Conservation (phyloP, 1,140 invertebrate species). For the Patella vulgata region DNA sequence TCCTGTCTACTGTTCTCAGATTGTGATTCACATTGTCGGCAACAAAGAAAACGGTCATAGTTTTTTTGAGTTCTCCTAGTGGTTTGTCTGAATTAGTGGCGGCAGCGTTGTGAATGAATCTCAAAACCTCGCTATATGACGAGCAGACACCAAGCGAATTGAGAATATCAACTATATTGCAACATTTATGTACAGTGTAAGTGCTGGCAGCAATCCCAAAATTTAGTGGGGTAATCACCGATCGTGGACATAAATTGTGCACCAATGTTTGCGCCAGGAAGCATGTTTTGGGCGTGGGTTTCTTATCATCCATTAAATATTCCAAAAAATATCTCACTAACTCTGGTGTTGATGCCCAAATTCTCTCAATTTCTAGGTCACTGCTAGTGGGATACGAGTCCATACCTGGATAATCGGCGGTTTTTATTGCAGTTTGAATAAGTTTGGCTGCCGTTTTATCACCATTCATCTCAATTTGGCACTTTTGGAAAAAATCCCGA, state of each 20-base stretch:
- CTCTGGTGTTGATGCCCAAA: background rate
- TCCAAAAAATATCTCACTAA: background rate
- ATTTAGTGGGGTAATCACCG: constrained; percentile 17
- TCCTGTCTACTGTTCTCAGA: constrained; percentile 11
- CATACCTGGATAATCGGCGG: constrained; percentile 12
- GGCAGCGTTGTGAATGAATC: constrained; percentile 9
- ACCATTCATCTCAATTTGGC: background rate
- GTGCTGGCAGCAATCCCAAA: constrained; percentile 6
- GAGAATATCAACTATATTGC: constrained; percentile 23
- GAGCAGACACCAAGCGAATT: constrained; percentile 23
- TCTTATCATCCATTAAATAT: constrained; percentile 13
- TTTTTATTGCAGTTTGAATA: constrained; percentile 7
- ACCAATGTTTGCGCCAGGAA: constrained; percentile 2
- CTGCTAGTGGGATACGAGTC: background rate
- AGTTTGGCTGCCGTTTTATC: constrained; percentile 12
- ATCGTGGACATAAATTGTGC: constrained; percentile 1
- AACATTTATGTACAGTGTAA: constrained; percentile 13
- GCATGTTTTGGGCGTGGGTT: constrained; percentile 8
- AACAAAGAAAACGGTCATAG: background rate
- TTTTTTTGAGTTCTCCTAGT: background rate
- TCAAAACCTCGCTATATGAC: constrained; percentile 27
- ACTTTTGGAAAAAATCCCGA: constrained; percentile 17
- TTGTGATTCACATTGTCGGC: constrained; percentile 27
- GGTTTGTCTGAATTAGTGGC: background rate
- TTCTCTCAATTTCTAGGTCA: too few species aligned